phyloP scores from a whole-genome alignment of 2,113 vertebrate species.

The Procavia capensis region DNA sequence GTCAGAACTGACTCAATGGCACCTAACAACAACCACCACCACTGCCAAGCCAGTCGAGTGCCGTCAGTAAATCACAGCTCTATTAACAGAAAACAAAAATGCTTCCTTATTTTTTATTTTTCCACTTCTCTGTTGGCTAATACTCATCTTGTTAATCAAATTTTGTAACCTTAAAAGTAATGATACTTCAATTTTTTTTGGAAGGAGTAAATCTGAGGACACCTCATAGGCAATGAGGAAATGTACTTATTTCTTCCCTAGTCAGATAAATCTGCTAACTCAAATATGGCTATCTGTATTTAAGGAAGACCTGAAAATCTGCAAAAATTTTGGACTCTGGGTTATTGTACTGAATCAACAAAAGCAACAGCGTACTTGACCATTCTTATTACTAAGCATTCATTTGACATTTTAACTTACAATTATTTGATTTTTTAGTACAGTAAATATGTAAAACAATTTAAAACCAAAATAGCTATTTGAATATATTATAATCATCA shows the following conservation, averaged over 20 bases:
- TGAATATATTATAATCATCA: background rate
- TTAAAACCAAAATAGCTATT: background rate
- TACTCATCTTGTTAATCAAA: constrained; percentile 21
- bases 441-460: background rate
- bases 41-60: too few relatives aligned
- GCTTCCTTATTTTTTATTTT: background rate
- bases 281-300: background rate
- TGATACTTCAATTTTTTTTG: background rate
- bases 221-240: background rate
- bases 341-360: background rate
- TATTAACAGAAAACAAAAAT: background rate
- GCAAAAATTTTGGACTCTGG: background rate
- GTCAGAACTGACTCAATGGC: too few relatives aligned
- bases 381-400: background rate
- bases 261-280: background rate
- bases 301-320: background rate
- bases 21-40: too few relatives aligned
- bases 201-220: background rate
- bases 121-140: background rate
- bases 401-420: constrained; percentile 7
- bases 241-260: background rate
- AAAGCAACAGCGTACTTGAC: background rate
- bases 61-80: background rate
- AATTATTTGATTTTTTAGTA: background rate
- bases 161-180: constrained; percentile 38